phyloP scores from a whole-genome alignment of 2,797 vertebrate genomes.

The Spondyliosoma cantharus region DNA sequence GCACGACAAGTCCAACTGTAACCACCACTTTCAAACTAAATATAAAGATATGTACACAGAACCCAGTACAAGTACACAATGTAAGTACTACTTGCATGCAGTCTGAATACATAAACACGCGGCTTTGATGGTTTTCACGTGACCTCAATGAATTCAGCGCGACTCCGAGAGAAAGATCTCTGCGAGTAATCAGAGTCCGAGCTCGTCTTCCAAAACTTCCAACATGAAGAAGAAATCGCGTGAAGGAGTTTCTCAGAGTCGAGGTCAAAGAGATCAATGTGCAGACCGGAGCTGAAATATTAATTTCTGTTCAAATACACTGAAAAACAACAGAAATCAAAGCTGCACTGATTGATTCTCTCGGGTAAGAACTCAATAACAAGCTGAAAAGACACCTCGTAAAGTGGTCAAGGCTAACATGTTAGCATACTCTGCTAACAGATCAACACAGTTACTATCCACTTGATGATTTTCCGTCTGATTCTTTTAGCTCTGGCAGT shows the following conservation, averaged over 20 bases:
- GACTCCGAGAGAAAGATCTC: slow-evolving; percentile 31
- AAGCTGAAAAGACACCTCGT: background rate
- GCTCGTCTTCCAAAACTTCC: background rate
- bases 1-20: slow-evolving; percentile 4
- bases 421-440: background rate
- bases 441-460: no score
- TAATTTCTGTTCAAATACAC: no score
- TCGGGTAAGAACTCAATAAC: background rate
- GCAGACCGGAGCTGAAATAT: background rate
- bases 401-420: background rate
- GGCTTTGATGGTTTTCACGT: slow-evolving; percentile 29
- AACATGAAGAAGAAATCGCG: background rate
- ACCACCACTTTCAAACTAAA: slow-evolving; percentile 28
- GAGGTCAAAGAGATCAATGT: no score
- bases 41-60: slow-evolving; percentile 32
- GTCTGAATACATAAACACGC: background rate
- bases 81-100: slow-evolving; percentile 4
- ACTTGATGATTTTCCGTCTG: no score
- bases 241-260: background rate
- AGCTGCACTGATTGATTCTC: background rate
- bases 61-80: background rate
- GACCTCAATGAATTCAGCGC: slow-evolving; percentile 31
- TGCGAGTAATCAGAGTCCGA: slow-evolving; percentile 41
- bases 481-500: no score
- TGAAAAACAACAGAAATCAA: background rate